Evolutionary conservation across 2,113 vertebrate species (phyloP).

Genomic region (Rhea pennata): DNA sequence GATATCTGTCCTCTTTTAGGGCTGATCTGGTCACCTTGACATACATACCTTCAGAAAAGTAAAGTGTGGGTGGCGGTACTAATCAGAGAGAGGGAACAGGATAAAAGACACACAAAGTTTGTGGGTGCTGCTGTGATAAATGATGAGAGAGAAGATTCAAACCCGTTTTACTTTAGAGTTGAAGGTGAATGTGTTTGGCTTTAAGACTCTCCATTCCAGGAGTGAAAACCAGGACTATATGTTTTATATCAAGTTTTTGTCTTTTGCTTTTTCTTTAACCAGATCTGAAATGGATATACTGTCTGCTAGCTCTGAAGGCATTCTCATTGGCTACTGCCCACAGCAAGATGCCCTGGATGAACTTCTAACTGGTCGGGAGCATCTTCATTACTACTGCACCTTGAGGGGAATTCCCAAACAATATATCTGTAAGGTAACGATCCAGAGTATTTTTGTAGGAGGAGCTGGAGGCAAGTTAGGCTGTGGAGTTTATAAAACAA

Average conservation of each 20-base stretch:
- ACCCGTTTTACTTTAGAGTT: neutral
- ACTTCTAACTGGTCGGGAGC: conserved; percentile 76
- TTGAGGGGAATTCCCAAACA: conserved; percentile 71
- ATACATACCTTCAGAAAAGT: rapidly evolving
- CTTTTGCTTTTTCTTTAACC: neutral
- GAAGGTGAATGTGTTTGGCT: neutral
- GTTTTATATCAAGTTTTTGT: neutral
- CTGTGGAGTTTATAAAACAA: neutral
- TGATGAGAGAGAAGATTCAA: neutral
- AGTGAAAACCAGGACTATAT: neutral
- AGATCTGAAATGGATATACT: conserved; percentile 66
- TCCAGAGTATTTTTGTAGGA: neutral
- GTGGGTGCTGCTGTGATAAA: neutral
- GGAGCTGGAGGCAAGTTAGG: neutral
- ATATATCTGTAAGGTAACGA: conserved; percentile 53
- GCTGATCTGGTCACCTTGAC: neutral
- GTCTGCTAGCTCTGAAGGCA: conserved; percentile 38
- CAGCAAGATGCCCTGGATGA: conserved; percentile 79
- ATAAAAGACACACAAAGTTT: rapidly evolving
- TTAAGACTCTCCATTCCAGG: neutral
- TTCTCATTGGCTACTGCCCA: conserved; percentile 75
- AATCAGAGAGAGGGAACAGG: neutral
- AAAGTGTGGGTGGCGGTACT: neutral
- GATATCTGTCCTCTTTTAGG: neutral
- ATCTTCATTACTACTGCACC: conserved; percentile 76